These are phyloP conservation scores for Harlomillsia oculata DNA, from an alignment of 1,140 invertebrate genomes.

Conservation along the genomic window DNA sequence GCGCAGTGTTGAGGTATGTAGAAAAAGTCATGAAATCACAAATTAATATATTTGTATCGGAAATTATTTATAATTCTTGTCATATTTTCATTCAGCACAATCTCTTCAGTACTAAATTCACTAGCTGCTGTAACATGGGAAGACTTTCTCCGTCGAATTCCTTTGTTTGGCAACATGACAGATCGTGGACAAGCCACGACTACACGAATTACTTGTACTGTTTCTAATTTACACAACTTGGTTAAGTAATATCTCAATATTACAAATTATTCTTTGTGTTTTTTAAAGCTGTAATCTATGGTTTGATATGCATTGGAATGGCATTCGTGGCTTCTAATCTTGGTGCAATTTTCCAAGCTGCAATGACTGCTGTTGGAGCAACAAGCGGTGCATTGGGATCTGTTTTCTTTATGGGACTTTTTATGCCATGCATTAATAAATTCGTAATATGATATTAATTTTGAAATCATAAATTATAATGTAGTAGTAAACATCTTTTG, in stretches of 20 bases:
- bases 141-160: constrained; percentile 40
- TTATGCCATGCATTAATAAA: constrained; percentile 33
- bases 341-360: constrained; percentile 38
- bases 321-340: constrained; percentile 33
- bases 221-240: background rate
- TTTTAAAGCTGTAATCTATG: constrained; percentile 28
- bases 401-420: constrained; percentile 29
- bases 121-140: constrained; percentile 44
- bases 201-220: background rate
- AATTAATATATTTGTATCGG: background rate
- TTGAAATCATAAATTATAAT: background rate
- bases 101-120: constrained; percentile 44
- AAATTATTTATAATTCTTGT: background rate
- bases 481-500: background rate
- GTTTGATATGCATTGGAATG: constrained; percentile 25
- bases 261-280: no score
- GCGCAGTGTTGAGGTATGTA: constrained; percentile 23
- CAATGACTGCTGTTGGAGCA: constrained; percentile 41
- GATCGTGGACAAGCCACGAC: constrained; percentile 36
- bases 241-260: no score
- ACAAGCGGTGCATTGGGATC: constrained; percentile 19
- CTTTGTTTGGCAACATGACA: constrained; percentile 34
- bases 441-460: constrained; percentile 11
- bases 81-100: constrained; percentile 37
- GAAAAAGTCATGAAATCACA: background rate